Conservation (phyloP, 1,140 invertebrate genomes). For the Papilio glaucus region DNA sequence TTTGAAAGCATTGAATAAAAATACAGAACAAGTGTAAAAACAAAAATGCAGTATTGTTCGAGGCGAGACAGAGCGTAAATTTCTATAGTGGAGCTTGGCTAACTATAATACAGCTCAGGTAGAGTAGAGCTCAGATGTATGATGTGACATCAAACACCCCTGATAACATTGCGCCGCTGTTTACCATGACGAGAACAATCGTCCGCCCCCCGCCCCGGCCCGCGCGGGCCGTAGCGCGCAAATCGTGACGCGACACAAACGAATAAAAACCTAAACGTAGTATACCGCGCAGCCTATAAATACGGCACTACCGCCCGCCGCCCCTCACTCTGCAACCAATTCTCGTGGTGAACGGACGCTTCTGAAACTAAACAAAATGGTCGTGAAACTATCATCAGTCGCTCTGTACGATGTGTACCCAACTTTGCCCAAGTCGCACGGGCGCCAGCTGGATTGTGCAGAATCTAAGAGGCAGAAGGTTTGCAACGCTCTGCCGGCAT, state of each 20-base stretch:
- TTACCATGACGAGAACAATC: slow-evolving; percentile 48
- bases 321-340: slow-evolving; percentile 67
- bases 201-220: slow-evolving; percentile 38
- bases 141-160: slow-evolving; percentile 53
- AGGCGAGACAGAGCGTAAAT: slow-evolving; percentile 20
- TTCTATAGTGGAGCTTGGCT: slow-evolving; percentile 37
- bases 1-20: background rate
- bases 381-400: slow-evolving; percentile 76
- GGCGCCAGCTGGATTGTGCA: slow-evolving; percentile 60
- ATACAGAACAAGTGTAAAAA: background rate
- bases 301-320: slow-evolving; percentile 50
- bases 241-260: slow-evolving; percentile 60
- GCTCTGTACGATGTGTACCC: slow-evolving; percentile 74
- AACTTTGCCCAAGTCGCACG: slow-evolving; percentile 59
- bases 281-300: slow-evolving; percentile 65
- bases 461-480: slow-evolving; percentile 64
- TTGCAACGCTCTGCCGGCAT: slow-evolving; percentile 60
- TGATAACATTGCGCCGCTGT: slow-evolving; percentile 55
- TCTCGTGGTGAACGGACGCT: slow-evolving; percentile 58
- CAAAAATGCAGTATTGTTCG: background rate
- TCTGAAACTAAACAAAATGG: slow-evolving; percentile 58
- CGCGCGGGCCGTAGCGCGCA: slow-evolving; percentile 37
- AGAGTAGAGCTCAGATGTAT: slow-evolving; percentile 38
- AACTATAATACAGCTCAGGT: slow-evolving; percentile 8
- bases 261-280: slow-evolving; percentile 55